These are phyloP conservation scores for Listronotus bonariensis DNA, from an alignment of 1,140 invertebrate genomes.

Conservation along the genomic window DNA sequence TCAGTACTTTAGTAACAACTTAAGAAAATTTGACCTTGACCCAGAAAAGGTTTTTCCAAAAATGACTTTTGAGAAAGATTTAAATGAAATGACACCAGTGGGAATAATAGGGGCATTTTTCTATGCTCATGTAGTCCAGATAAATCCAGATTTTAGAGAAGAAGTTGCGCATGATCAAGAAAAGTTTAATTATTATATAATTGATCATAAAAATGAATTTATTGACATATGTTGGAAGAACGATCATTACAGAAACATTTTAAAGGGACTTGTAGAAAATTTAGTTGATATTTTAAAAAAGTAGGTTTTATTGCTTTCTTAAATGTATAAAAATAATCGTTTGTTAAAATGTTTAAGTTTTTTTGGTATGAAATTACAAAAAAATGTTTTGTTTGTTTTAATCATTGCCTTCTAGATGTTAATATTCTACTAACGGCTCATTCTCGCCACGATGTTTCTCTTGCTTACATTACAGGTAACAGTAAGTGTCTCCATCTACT, in stretches of 20 bases:
- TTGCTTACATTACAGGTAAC: too few species aligned
- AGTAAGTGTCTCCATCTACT: too few species aligned
- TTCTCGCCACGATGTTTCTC: too few species aligned
- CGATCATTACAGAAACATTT: slow-evolving; percentile 8
- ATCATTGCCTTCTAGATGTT: too few species aligned
- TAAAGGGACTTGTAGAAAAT: slow-evolving; percentile 16
- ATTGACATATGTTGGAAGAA: slow-evolving; percentile 14
- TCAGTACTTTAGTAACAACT: not conserved
- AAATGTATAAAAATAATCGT: too few species aligned
- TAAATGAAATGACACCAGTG: slow-evolving; percentile 2
- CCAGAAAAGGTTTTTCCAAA: slow-evolving; percentile 5
- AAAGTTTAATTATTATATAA: slow-evolving; percentile 18
- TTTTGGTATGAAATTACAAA: too few species aligned
- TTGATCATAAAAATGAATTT: slow-evolving; percentile 4
- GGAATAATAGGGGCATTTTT: slow-evolving; percentile 1
- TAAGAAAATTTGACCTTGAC: slow-evolving; percentile 18
- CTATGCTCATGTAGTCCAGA: not conserved
- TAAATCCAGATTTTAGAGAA: slow-evolving; percentile 25
- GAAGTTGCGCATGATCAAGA: slow-evolving; percentile 15
- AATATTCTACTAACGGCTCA: too few species aligned
- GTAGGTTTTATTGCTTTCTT: too few species aligned
- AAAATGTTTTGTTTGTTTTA: too few species aligned
- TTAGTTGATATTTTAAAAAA: slow-evolving; percentile 2
- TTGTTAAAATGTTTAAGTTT: too few species aligned
- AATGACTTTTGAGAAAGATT: slow-evolving; percentile 6